Conservation (phyloP, 2,888 invertebrate genomes). For the Drepana falcataria region DNA sequence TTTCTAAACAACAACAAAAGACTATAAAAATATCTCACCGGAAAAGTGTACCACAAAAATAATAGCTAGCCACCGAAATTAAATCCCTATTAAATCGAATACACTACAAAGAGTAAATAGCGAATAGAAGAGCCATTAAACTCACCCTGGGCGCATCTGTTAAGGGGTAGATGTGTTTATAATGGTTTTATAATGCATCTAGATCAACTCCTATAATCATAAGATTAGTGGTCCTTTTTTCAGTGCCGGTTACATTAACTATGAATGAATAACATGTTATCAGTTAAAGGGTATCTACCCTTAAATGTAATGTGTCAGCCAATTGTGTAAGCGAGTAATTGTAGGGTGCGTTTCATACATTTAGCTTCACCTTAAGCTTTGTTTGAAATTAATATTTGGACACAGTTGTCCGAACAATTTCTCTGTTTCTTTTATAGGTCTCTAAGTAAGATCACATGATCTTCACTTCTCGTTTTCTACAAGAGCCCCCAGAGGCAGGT, state of each 20-base stretch:
- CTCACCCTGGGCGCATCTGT: slow-evolving; percentile 49
- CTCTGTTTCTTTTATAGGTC: no score
- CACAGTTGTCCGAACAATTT: no score
- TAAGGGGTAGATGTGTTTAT: slow-evolving; percentile 68
- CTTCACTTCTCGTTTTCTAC: no score
- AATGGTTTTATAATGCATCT: slow-evolving; percentile 65
- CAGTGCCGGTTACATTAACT: slow-evolving; percentile 70
- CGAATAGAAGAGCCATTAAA: slow-evolving; percentile 46
- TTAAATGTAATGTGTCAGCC: slow-evolving; percentile 35
- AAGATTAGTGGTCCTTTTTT: slow-evolving; percentile 71
- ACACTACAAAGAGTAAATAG: slow-evolving; percentile 39
- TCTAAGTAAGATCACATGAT: no score
- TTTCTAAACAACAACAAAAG: slow-evolving; percentile 13
- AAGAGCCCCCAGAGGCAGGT: no score
- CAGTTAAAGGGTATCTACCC: slow-evolving; percentile 33
- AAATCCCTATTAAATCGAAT: slow-evolving; percentile 38
- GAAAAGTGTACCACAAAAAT: slow-evolving; percentile 15
- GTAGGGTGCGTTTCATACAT: slow-evolving; percentile 36
- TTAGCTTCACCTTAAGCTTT: not conserved
- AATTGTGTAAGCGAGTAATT: slow-evolving; percentile 61
- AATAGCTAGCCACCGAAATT: slow-evolving; percentile 27
- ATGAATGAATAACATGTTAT: slow-evolving; percentile 56
- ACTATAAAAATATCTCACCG: slow-evolving; percentile 12
- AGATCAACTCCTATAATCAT: slow-evolving; percentile 61
- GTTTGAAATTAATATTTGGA: not conserved